A percentile compares a stretch with the other conserved stretches of the same genome.
Evolutionary conservation across 2,888 invertebrate genomes (phyloP).

Genomic region (Agrochola macilenta): DNA sequence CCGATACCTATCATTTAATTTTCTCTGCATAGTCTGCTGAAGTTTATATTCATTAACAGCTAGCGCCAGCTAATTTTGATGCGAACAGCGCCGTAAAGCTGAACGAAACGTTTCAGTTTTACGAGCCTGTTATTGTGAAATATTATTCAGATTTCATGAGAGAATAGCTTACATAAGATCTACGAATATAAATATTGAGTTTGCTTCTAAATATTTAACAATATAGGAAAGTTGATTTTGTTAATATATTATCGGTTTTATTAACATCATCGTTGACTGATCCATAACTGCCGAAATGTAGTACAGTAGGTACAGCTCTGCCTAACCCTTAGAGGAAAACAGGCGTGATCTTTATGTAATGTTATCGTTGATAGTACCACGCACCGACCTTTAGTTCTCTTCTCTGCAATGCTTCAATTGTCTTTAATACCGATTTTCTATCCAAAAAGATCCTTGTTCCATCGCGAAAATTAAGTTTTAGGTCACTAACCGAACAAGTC

Average conservation of each 20-base stretch:
- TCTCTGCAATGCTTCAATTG: not conserved
- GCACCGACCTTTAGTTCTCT: not conserved
- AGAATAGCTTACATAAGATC: conserved; percentile 13
- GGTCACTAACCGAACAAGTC: not conserved
- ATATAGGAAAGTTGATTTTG: not conserved
- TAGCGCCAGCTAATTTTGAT: conserved; percentile 35
- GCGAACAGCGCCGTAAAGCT: conserved; percentile 40
- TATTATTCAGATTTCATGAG: conserved; percentile 42
- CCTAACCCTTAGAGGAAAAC: not conserved
- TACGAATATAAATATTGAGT: conserved; percentile 7
- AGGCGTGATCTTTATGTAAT: not conserved
- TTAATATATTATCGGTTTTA: not conserved
- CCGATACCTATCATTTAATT: conserved; percentile 3
- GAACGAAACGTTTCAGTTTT: conserved; percentile 37
- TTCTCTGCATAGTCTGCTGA: conserved; percentile 21
- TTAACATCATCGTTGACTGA: not conserved
- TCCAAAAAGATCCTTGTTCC: not conserved
- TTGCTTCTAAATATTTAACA: not conserved
- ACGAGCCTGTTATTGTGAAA: conserved; percentile 52
- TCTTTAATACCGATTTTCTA: not conserved
- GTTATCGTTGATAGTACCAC: not conserved
- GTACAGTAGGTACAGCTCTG: not conserved
- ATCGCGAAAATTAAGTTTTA: not conserved
- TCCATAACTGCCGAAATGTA: not conserved
- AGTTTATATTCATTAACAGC: conserved; percentile 41